Evolutionary conservation across 2,888 invertebrate species (phyloP).

Genomic region (Hirtodrosophila histrioides): DNA sequence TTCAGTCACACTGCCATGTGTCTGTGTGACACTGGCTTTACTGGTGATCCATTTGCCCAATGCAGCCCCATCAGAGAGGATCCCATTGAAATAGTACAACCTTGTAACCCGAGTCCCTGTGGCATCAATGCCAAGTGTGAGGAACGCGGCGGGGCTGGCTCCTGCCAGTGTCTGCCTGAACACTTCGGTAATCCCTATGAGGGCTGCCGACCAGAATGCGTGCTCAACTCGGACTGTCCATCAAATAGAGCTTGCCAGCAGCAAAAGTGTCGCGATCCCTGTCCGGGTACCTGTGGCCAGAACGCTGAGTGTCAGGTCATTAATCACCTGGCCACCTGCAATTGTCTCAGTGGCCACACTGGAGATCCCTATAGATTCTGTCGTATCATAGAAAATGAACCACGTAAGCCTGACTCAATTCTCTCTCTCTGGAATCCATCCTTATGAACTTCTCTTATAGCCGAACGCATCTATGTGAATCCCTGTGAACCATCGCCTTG

Average conservation of each 20-base stretch:
- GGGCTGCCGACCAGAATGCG: slow-evolving; percentile 89
- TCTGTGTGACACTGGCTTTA: slow-evolving; percentile 86
- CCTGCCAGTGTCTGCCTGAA: slow-evolving; percentile 89
- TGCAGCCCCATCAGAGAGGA: slow-evolving; percentile 85
- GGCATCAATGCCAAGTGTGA: slow-evolving; percentile 90
- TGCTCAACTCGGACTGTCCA: slow-evolving; percentile 88
- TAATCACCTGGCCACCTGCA: slow-evolving; percentile 88
- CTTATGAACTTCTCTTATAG: slow-evolving; percentile 77
- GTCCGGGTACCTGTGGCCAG: slow-evolving; percentile 87
- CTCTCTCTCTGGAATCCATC: too few species aligned
- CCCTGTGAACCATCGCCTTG: slow-evolving; percentile 92
- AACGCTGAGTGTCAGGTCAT: slow-evolving; percentile 88
- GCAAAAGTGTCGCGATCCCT: slow-evolving; percentile 88
- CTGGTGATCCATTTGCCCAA: slow-evolving; percentile 87
- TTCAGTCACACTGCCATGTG: slow-evolving; percentile 87
- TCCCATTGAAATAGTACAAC: slow-evolving; percentile 82
- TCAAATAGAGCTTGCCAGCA: slow-evolving; percentile 88
- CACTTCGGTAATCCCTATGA: slow-evolving; percentile 92
- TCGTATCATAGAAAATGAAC: slow-evolving; percentile 83
- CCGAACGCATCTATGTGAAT: slow-evolving; percentile 84
- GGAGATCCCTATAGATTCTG: slow-evolving; percentile 90
- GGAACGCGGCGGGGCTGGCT: slow-evolving; percentile 89
- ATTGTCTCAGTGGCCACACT: slow-evolving; percentile 86
- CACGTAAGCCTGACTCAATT: slow-evolving; percentile 83
- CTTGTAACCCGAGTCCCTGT: slow-evolving; percentile 86